phyloP scores from a whole-genome alignment of 1,140 invertebrate species.

The Brachionus sp. region DNA sequence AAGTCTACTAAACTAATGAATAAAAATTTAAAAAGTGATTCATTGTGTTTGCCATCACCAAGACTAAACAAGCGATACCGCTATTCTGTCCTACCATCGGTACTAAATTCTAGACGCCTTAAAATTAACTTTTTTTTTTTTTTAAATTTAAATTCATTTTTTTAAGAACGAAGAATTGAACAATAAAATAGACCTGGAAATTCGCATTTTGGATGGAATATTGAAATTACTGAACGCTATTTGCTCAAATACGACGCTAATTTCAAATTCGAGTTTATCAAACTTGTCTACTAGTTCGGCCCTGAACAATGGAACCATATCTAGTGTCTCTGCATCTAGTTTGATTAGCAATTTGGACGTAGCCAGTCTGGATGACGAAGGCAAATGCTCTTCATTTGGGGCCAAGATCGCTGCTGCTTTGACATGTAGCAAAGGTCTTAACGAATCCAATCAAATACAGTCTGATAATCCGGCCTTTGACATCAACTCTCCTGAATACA shows the following conservation, averaged over 20 bases:
- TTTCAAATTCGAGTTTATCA: conserved; percentile 2
- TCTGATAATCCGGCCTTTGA: conserved; percentile 24
- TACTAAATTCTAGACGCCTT: background rate
- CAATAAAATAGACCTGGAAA: conserved; percentile 25
- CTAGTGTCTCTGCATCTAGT: background rate
- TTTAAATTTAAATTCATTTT: background rate
- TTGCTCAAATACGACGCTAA: background rate
- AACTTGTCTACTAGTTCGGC: background rate
- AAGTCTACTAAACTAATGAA: background rate
- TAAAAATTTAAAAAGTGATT: conserved; percentile 27
- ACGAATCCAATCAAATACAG: background rate
- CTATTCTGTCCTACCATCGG: conserved; percentile 25
- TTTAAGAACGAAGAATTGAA: conserved; percentile 36
- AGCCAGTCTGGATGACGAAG: background rate
- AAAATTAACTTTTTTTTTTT: background rate
- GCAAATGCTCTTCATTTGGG: background rate
- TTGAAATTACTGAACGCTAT: conserved; percentile 7
- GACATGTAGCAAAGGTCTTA: background rate
- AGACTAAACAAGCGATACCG: conserved; percentile 31
- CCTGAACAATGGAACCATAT: background rate
- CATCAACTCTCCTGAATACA: conserved; percentile 20
- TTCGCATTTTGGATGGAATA: conserved; percentile 9
- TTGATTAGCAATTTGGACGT: conserved; percentile 1
- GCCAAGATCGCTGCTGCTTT: conserved; percentile 7
- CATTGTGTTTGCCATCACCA: conserved; percentile 12